Base-by-base conservation (phyloP, 2,113 vertebrate species). In the Amphilophus citrinellus region DNA sequence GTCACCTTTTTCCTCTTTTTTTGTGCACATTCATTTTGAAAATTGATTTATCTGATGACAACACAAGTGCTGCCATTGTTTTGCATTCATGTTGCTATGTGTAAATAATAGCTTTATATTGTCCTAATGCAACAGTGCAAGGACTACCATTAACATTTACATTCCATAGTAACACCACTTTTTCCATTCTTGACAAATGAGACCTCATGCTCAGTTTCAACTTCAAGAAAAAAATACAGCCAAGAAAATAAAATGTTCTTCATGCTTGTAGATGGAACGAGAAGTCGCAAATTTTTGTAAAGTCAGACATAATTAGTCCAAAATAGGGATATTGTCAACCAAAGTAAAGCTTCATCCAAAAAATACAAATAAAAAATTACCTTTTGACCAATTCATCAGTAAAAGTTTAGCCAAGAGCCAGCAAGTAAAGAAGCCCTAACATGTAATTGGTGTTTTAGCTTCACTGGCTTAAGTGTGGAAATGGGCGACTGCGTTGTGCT, bases 361-460 rank as follows among this genome's bases (percentile, higher is more conserved):
- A 27, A 2, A 30, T 30, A 30, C 7, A 71, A 50, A 44, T 3
- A 1, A 0, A 0, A 47, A 1, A 24, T 37, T 37, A 44, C 24
- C 44, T 71, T 50, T 20, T 24, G 50, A 53, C 44, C 44, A 53
- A 4, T 71, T 71, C 24, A 71, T 53, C 6, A 11, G 24, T 3
- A 71, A 50, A 27, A 13, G 44, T 20, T 71, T 20, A 71, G 30
- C 66, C 50, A 44, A 71, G 44, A 53, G 17, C 44, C 24, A 73
- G 30, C 66, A 32, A 6, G 17, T 10, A 73, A 73, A 73, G 44
- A 73, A 73, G 1, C 1, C 22, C 44, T 30, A 6, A n/a, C 44
- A 73, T 32, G 27, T n/a, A 73, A 73, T 13, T 0, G 6, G 3
- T 3, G 0, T 14, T 53, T 73, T 32, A 47, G 44, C 27, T 20